A percentile compares a stretch with the other conserved stretches of the same genome.
Evolutionary conservation across 2,888 invertebrate genomes (phyloP).

Genomic region (Trisateles emortualis): DNA sequence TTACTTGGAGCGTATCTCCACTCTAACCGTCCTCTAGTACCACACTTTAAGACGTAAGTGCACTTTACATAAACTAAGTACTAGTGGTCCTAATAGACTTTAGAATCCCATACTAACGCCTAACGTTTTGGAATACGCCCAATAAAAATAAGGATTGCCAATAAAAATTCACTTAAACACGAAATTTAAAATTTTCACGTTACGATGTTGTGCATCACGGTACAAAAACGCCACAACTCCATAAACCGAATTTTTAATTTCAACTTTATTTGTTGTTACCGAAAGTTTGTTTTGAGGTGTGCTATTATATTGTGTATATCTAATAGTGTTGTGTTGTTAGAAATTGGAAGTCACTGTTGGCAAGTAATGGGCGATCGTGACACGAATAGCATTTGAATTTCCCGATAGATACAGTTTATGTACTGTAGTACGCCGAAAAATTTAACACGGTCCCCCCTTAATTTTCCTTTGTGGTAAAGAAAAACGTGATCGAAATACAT

Average conservation of each 20-base stretch:
- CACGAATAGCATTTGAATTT: conserved; percentile 79
- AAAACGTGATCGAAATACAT: conserved; percentile 69
- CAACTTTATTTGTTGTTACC: conserved; percentile 9
- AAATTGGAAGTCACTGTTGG: conserved; percentile 86
- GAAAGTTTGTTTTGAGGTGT: conserved; percentile 46
- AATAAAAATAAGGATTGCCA: conserved; percentile 78
- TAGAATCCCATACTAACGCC: conserved; percentile 16
- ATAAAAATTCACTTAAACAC: conserved; percentile 86
- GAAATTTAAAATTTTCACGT: conserved; percentile 84
- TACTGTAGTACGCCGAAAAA: conserved; percentile 62
- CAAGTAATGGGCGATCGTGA: conserved; percentile 84
- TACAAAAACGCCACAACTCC: conserved; percentile 44
- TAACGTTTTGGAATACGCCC: conserved; percentile 43
- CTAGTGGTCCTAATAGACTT: conserved; percentile 12
- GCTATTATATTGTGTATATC: conserved; percentile 46
- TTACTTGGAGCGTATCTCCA: neutral
- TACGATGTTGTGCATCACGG: conserved; percentile 58
- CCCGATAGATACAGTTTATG: conserved; percentile 66
- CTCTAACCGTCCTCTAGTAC: neutral
- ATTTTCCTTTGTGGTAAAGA: conserved; percentile 71
- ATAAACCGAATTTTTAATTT: conserved; percentile 14
- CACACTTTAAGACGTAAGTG: neutral
- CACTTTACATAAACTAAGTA: conserved; percentile 3
- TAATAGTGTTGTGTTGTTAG: conserved; percentile 61
- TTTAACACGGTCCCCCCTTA: conserved; percentile 68